Percentiles rank a stretch among this genome's conserved stretches.
Evolutionary conservation across 2,113 vertebrate species (phyloP).

Genomic region (Nothocercus julius): DNA sequence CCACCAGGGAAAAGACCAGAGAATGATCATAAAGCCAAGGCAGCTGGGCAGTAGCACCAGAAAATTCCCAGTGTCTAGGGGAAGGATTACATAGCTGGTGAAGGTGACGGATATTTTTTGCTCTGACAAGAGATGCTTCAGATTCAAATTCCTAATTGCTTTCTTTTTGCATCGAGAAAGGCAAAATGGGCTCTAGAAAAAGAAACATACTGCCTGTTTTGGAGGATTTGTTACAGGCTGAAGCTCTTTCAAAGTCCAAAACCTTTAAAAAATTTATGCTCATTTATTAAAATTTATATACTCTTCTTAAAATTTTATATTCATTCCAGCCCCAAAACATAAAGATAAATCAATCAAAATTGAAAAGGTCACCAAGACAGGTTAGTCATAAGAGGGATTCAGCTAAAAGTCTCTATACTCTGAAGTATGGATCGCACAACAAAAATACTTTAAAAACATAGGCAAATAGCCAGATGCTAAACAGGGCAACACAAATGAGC

Average conservation of each 20-base stretch:
- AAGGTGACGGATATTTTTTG: background rate
- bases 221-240: background rate
- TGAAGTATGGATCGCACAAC: background rate
- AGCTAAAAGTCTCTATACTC: background rate
- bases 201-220: fast-evolving
- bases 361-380: background rate
- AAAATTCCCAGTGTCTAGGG: background rate
- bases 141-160: background rate
- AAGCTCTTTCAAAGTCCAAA: background rate
- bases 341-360: background rate
- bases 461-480: background rate
- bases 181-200: background rate
- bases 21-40: background rate
- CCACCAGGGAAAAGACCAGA: background rate
- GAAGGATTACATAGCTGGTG: background rate
- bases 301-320: background rate
- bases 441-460: background rate
- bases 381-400: background rate
- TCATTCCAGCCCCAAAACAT: background rate
- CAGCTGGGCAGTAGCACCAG: fast-evolving
- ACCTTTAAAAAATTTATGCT: no score
- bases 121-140: background rate
- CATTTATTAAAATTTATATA: background rate
- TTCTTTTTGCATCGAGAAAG: background rate
- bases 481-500: background rate